Conservation (phyloP, 2,113 vertebrate species). For the Talpa occidentalis region DNA sequence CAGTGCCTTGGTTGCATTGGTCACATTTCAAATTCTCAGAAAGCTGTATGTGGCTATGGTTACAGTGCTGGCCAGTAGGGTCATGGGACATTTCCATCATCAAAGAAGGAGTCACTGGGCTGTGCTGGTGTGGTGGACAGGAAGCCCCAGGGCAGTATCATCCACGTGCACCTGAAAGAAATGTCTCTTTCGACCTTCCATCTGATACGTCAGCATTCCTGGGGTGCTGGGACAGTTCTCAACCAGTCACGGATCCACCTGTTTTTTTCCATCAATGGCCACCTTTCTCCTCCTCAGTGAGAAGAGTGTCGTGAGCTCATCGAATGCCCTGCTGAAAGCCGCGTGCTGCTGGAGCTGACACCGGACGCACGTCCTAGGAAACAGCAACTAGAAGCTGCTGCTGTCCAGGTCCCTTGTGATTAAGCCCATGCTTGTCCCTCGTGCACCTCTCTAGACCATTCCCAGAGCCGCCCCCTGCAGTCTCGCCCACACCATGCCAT, state of each 20-base stretch:
- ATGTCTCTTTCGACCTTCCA: neutral
- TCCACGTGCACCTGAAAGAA: neutral
- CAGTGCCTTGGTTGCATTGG: neutral
- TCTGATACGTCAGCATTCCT: neutral
- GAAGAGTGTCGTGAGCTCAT: neutral
- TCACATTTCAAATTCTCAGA: neutral
- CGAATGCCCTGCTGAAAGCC: neutral
- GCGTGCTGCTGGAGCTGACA: neutral
- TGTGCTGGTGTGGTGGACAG: neutral
- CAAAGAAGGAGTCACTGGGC: neutral
- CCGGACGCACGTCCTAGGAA: neutral
- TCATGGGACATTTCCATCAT: neutral
- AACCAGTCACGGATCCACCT: neutral
- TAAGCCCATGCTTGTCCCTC: too few species aligned
- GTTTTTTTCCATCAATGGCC: neutral
- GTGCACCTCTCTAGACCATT: too few species aligned
- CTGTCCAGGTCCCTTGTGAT: too few species aligned
- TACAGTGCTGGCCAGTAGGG: neutral
- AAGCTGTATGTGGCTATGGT: neutral
- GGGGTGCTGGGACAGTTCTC: neutral
- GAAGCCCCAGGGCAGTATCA: neutral
- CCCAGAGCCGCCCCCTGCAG: neutral
- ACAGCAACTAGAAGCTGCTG: neutral
- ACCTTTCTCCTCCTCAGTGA: neutral
- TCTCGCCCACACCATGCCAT: neutral